Percentiles rank a stretch among this genome's conserved stretches.
Conservation (phyloP, 2,113 vertebrate species). For the Tyrannus savana region DNA sequence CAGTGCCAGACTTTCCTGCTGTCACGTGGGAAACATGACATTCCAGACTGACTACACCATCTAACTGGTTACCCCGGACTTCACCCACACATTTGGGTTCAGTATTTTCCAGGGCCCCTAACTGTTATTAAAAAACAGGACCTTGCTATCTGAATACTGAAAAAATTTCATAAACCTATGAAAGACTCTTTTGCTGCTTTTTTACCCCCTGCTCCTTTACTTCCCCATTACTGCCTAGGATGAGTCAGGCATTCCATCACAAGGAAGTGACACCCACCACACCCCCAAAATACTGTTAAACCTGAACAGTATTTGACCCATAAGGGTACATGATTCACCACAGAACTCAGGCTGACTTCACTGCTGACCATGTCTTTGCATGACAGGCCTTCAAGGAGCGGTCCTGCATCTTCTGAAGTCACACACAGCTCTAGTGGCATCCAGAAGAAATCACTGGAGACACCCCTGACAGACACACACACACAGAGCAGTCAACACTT, state of each 20-base stretch:
- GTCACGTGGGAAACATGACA: background rate
- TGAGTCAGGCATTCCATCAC: background rate
- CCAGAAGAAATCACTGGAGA: background rate
- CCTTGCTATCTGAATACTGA: background rate
- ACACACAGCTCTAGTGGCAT: background rate
- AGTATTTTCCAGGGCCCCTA: background rate
- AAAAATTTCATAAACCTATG: background rate
- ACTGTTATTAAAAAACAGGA: background rate
- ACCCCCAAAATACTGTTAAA: background rate
- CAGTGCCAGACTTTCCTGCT: background rate
- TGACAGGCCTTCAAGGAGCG: background rate
- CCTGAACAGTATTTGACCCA: background rate
- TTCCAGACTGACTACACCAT: background rate
- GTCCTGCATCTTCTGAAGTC: background rate
- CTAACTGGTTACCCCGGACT: background rate
- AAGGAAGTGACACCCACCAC: slow-evolving; percentile 13
- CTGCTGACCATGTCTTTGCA: background rate
- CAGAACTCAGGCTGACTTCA: background rate
- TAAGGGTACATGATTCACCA: rapidly evolving
- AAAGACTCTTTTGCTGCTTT: background rate
- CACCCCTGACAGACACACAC: background rate
- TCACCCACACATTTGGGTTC: background rate
- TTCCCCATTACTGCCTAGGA: background rate
- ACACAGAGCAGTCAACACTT: background rate
- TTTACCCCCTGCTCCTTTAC: rapidly evolving